Evolutionary conservation across 23 tunicate species (phyloP).

Genomic region (Halocynthia aurantium): DNA sequence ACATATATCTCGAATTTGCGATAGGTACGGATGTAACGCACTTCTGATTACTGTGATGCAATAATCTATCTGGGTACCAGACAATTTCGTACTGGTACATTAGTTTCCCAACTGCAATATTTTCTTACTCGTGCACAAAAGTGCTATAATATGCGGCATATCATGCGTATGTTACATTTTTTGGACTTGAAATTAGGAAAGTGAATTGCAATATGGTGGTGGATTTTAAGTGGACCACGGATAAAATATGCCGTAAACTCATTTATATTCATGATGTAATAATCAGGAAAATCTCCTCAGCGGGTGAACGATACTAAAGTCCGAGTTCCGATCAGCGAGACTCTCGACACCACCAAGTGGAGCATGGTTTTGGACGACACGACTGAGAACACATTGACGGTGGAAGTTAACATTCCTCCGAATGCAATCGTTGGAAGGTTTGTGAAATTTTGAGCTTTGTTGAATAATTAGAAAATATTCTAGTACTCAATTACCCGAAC

Average conservation of each 20-base stretch:
- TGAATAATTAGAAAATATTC: too few relatives aligned
- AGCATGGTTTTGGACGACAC: slow-evolving; percentile 43
- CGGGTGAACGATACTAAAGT: slow-evolving; percentile 54
- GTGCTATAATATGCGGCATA: background rate
- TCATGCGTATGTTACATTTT: too few relatives aligned
- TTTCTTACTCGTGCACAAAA: background rate
- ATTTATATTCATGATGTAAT: background rate
- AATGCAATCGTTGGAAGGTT: slow-evolving; percentile 78
- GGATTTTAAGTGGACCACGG: too few relatives aligned
- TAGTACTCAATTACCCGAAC: background rate
- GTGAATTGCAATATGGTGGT: too few relatives aligned
- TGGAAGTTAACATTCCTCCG: slow-evolving; percentile 83
- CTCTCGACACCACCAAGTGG: slow-evolving; percentile 51
- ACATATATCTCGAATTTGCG: slow-evolving; percentile 40
- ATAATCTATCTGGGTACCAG: too few relatives aligned
- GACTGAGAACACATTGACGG: slow-evolving; percentile 38
- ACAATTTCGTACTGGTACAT: too few relatives aligned
- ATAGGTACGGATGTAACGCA: slow-evolving; percentile 24
- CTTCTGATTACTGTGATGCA: too few relatives aligned
- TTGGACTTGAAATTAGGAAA: background rate
- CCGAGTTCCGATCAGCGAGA: slow-evolving; percentile 45
- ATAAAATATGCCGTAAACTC: too few relatives aligned
- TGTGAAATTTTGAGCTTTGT: background rate
- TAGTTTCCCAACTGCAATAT: too few relatives aligned
- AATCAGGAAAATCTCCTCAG: slow-evolving; percentile 46